Evolutionary conservation across 30 jellyfish, hydroid and myxozoan species (phyloP).

Genomic region (Cassiopea andromeda): DNA sequence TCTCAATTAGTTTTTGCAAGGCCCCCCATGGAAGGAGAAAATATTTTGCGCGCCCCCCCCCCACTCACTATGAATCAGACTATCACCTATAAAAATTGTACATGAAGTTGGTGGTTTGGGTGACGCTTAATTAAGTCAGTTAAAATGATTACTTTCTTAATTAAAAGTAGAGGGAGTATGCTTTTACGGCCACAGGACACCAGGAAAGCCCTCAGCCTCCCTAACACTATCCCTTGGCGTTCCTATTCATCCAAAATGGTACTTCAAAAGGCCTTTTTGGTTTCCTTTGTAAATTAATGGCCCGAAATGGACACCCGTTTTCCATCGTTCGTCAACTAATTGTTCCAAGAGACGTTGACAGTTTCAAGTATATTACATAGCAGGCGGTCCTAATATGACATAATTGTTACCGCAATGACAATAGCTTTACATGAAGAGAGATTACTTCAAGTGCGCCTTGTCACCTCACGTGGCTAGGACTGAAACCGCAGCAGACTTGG

Average conservation of each 20-base stretch:
- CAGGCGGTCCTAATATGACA: constrained; percentile 67
- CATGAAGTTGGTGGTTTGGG: no score
- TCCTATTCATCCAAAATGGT: neutral
- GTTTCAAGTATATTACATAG: constrained; percentile 64
- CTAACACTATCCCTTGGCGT: neutral
- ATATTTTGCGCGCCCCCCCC: no score
- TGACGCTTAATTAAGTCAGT: no score
- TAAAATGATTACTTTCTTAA: no score
- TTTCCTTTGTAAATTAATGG: constrained; percentile 20
- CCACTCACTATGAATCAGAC: no score
- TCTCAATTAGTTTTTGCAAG: no score
- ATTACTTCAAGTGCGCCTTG: constrained; percentile 51
- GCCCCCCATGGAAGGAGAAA: no score
- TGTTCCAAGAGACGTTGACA: constrained; percentile 57
- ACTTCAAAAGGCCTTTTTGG: neutral
- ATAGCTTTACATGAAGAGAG: constrained; percentile 9
- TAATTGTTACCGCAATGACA: constrained; percentile 27
- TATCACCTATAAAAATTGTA: no score
- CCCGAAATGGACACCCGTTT: constrained; percentile 64
- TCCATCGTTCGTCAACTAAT: constrained; percentile 66
- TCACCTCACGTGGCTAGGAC: constrained; percentile 41
- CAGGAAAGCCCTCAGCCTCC: no score
- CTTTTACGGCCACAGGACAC: no score
- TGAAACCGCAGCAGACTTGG: constrained; percentile 54
- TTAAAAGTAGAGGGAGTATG: no score